Base-by-base conservation (phyloP, 2,888 invertebrate species). In the Aphidoletes aphidimyza region DNA sequence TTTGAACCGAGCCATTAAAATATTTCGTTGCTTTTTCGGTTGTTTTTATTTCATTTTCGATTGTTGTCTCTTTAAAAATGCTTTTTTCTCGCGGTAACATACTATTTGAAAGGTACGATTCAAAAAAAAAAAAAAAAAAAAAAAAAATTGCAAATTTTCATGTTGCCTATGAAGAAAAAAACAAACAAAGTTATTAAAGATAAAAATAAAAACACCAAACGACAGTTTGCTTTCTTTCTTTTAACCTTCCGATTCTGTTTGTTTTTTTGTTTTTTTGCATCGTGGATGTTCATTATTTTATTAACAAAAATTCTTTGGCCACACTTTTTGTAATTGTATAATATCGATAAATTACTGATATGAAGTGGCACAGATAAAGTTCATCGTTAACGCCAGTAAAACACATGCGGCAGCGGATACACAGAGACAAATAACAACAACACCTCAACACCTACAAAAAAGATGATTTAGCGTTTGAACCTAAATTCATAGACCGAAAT, bases 281-380 rank as follows among this genome's bases (percentile, higher is more conserved):
- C 17, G 6, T 47, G 8, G 2, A 2, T 47, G 9, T 47, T 2
- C 2, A 19, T 47, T 2, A 47, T 8, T 39, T 39, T 47, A 22
- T 69, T 69, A 5, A 69, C 30, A 30, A 34, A 69, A 42, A 14
- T 42, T 42, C 42, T 9, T 42, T 42, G 8, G 42, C n/a, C n/a
- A n/a, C n/a, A 42, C 11, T 69, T n/a, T 69, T 69, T 30, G 30
- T 14, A 26, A 69, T 30, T 14, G 34, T 30, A n/a, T n/a, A n/a
- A n/a, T n/a, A 69, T 8, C 22, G 47, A n/a, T 47, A 54, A 54
- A 26, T 54, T 54, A 54, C 54, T 22, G 54, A 54, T 54, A 54
- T 26, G 26, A 54, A 69, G 2, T 26, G 14, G 11, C 11, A 30
- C 69, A n/a, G 34, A 69, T 69, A 30, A 69, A 69, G 30, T 69